Percentiles rank a stretch among this genome's conserved stretches.
phyloP scores from a whole-genome alignment of 2,113 vertebrate genomes.

The Pseudorhombus dupliciocellatus region DNA sequence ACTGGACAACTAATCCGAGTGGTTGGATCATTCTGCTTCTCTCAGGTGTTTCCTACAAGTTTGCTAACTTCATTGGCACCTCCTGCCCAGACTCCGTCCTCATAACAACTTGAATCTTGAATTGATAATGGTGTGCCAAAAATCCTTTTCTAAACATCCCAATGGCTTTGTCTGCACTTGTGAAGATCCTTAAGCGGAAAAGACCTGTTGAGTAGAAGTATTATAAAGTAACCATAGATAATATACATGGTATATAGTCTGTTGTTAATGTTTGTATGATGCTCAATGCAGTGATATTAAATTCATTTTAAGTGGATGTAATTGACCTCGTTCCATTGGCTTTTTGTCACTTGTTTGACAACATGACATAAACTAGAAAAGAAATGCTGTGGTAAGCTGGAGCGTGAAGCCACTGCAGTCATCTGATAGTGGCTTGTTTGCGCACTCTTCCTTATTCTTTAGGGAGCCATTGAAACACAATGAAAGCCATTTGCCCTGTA shows the following conservation, averaged over 20 bases:
- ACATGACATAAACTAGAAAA: neutral
- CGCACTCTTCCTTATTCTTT: slow-evolving; percentile 54
- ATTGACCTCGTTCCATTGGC: neutral
- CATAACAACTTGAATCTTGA: too few species aligned
- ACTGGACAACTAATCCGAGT: neutral
- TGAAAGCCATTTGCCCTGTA: slow-evolving; percentile 61
- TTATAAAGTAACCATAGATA: too few species aligned
- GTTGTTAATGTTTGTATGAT: too few species aligned
- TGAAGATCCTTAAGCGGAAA: too few species aligned
- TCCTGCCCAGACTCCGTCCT: too few species aligned
- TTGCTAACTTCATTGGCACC: too few species aligned
- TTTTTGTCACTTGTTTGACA: slow-evolving; percentile 20
- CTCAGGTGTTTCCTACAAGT: neutral
- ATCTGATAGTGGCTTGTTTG: slow-evolving; percentile 54
- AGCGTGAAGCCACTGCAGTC: slow-evolving; percentile 53
- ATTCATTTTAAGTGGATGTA: neutral
- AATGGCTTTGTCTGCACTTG: too few species aligned
- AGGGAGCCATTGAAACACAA: slow-evolving; percentile 64
- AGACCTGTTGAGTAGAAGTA: too few species aligned
- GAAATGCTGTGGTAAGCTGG: neutral
- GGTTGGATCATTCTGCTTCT: neutral
- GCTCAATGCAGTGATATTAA: neutral
- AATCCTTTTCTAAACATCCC: too few species aligned
- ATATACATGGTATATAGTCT: too few species aligned
- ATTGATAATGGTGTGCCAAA: too few species aligned